phyloP scores from a whole-genome alignment of 1,140 invertebrate species.

The Schlechtendalia chinensis region DNA sequence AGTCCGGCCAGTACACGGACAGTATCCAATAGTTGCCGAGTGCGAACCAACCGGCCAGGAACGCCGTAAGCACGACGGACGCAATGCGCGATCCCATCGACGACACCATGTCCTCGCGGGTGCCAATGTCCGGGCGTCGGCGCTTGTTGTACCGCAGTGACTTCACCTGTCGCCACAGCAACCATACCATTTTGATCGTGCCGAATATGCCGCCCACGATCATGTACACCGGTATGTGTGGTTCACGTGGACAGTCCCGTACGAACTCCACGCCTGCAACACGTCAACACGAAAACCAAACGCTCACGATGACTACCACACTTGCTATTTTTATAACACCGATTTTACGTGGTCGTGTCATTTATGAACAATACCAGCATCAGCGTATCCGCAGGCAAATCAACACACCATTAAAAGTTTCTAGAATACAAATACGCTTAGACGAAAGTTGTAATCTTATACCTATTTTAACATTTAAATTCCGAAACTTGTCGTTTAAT shows the following conservation, averaged over 20 bases:
- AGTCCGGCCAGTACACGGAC: conserved; percentile 72
- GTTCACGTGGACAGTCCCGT: conserved; percentile 74
- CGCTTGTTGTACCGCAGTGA: conserved; percentile 60
- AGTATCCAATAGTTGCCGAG: conserved; percentile 80
- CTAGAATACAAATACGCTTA: no score
- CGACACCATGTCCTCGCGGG: conserved; percentile 60
- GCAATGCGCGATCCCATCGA: conserved; percentile 57
- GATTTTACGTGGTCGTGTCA: no score
- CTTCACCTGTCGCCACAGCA: conserved; percentile 68
- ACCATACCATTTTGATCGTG: conserved; percentile 67
- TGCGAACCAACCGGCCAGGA: conserved; percentile 73
- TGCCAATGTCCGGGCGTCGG: conserved; percentile 56
- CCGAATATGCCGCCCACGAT: conserved; percentile 75
- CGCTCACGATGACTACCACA: no score
- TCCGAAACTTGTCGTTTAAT: no score
- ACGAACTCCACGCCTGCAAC: conserved; percentile 73
- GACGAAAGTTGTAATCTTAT: no score
- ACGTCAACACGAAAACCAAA: not conserved
- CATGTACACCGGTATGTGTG: conserved; percentile 77
- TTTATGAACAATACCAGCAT: no score
- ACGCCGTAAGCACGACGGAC: conserved; percentile 64
- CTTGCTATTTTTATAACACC: no score
- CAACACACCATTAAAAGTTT: no score
- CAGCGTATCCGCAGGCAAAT: no score
- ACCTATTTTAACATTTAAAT: no score